These are phyloP conservation scores for Neelides sp. DNA, from an alignment of 1,140 invertebrate genomes.

Conservation along the genomic window DNA sequence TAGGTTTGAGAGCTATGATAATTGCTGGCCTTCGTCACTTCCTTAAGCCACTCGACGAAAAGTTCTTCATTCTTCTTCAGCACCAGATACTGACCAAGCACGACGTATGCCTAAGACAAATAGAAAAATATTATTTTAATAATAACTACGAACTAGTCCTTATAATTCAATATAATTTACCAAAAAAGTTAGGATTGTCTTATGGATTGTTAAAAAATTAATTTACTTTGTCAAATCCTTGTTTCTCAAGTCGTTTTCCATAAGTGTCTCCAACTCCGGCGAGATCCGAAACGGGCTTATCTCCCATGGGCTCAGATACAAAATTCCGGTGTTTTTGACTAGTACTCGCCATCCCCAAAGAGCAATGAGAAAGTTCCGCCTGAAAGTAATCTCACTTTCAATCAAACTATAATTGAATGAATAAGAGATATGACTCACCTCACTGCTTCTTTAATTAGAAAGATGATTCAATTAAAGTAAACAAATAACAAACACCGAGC, in stretches of 20 bases:
- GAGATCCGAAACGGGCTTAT: slow-evolving; percentile 81
- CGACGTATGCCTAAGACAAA: slow-evolving; percentile 80
- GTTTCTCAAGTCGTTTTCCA: slow-evolving; percentile 61
- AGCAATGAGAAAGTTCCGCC: no score
- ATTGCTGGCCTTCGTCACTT: slow-evolving; percentile 69
- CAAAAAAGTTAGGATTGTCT: no score
- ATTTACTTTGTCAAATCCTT: slow-evolving; percentile 80
- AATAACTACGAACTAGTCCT: neutral
- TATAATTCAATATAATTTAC: no score
- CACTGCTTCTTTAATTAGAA: no score
- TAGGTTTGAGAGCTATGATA: slow-evolving; percentile 90
- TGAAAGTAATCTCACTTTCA: no score
- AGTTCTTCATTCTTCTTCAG: slow-evolving; percentile 91
- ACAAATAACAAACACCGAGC: no score
- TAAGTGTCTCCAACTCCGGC: slow-evolving; percentile 85
- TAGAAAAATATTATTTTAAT: slow-evolving; percentile 24
- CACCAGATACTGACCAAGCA: slow-evolving; percentile 92
- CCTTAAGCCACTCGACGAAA: slow-evolving; percentile 96
- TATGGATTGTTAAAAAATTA: neutral
- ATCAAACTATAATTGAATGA: no score
- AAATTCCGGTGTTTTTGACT: slow-evolving; percentile 81
- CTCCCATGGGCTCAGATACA: slow-evolving; percentile 86
- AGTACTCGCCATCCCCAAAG: slow-evolving; percentile 70
- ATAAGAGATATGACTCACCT: no score
- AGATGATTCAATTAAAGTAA: no score